A percentile compares a stretch with the other conserved stretches of the same genome.
Evolutionary conservation across 2,113 vertebrate species (phyloP).

Genomic region (Helogale parvula): DNA sequence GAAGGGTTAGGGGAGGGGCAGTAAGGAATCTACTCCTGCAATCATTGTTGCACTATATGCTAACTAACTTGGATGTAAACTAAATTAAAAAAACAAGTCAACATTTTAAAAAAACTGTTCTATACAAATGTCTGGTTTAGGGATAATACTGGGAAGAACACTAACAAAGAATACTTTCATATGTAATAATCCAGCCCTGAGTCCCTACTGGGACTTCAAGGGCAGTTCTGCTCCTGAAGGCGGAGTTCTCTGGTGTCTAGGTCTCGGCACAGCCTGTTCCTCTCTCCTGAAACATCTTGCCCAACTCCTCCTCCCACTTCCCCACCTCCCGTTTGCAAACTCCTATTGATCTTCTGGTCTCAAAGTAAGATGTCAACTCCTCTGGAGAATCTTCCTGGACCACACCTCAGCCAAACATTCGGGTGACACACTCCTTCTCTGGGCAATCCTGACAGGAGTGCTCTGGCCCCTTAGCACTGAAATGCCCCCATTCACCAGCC

Average conservation of each 20-base stretch:
- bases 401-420: not conserved
- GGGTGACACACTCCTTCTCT: not conserved
- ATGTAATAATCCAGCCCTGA: not conserved
- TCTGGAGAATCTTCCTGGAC: not conserved
- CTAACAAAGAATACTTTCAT: not conserved
- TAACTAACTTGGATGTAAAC: no score
- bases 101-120: not conserved
- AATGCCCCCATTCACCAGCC: not conserved
- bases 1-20: no score
- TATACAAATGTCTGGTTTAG: not conserved
- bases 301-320: not conserved
- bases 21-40: no score
- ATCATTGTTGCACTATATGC: no score
- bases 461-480: not conserved
- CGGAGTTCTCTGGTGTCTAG: not conserved
- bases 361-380: not conserved
- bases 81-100: no score
- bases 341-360: not conserved
- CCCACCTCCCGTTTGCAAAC: not conserved
- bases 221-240: not conserved
- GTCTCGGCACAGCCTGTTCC: not conserved
- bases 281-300: constrained; percentile 1
- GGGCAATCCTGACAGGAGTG: not conserved
- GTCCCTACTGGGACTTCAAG: not conserved
- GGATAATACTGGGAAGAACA: not conserved